A percentile compares a stretch with the other conserved stretches of the same genome.
Conservation (phyloP, 2,797 vertebrate genomes). For the Acipenser oxyrinchus region DNA sequence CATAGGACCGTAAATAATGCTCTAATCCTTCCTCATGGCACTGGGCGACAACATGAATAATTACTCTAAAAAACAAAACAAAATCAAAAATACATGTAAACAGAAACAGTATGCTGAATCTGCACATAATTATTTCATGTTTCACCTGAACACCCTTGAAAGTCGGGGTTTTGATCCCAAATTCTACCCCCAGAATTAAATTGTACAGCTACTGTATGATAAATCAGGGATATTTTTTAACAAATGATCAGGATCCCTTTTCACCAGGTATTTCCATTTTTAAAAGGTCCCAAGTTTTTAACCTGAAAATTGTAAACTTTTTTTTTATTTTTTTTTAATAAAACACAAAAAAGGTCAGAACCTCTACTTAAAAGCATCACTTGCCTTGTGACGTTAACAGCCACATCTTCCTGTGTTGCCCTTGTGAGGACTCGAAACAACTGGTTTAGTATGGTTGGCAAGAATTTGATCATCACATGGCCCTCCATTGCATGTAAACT, state of each 20-base stretch:
- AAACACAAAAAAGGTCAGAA: background rate
- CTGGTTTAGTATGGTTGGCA: conserved; percentile 91
- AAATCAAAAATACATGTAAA: conserved; percentile 20
- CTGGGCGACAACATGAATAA: conserved; percentile 93
- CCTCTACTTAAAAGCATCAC: conserved; percentile 4
- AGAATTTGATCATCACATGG: conserved; percentile 91
- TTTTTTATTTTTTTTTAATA: background rate
- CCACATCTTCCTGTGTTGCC: conserved; percentile 85
- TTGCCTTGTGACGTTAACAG: conserved; percentile 88
- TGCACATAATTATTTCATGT: too few species aligned
- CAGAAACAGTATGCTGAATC: background rate
- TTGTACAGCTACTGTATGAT: too few species aligned
- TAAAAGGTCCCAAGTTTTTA: too few species aligned
- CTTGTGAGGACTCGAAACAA: conserved; percentile 84
- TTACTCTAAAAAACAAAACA: conserved; percentile 63
- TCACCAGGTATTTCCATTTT: too few species aligned
- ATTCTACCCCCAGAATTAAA: too few species aligned
- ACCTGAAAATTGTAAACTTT: too few species aligned
- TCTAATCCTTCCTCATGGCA: conserved; percentile 95
- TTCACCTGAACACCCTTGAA: too few species aligned
- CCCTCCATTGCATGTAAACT: conserved; percentile 94
- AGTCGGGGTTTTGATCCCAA: too few species aligned
- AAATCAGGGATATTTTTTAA: too few species aligned
- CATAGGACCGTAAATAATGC: conserved; percentile 86
- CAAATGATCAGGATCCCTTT: too few species aligned